phyloP scores from a whole-genome alignment of 2,888 invertebrate genomes.

The Xylota sylvarum region DNA sequence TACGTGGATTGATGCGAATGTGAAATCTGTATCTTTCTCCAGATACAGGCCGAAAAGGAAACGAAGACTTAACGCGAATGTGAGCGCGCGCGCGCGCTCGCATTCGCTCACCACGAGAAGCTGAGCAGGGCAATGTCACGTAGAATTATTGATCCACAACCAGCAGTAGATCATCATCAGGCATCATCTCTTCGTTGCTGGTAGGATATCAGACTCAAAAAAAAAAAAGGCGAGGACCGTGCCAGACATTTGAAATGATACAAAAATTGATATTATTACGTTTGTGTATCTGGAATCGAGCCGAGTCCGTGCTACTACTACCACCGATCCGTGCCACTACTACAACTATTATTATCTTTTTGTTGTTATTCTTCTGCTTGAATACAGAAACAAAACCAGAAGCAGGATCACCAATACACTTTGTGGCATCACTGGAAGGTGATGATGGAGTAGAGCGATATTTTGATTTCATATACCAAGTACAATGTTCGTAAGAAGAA shows the following conservation, averaged over 20 bases:
- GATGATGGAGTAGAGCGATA: conserved; percentile 61
- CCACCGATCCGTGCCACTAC: conserved; percentile 24
- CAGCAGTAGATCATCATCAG: conserved; percentile 70
- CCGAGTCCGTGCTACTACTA: conserved; percentile 49
- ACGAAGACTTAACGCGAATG: conserved; percentile 28
- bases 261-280: conserved; percentile 73
- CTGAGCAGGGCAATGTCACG: conserved; percentile 59
- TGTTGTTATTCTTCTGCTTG: background rate
- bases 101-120: conserved; percentile 1
- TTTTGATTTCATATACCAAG: conserved; percentile 58
- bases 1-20: conserved; percentile 70
- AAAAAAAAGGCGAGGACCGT: background rate
- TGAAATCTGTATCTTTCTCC: conserved; percentile 52
- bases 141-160: conserved; percentile 73
- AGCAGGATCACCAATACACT: conserved; percentile 37
- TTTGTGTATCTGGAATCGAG: conserved; percentile 42
- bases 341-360: conserved; percentile 57
- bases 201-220: conserved; percentile 28
- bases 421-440: conserved; percentile 28
- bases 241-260: conserved; percentile 71
- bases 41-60: conserved; percentile 14
- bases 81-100: conserved; percentile 11
- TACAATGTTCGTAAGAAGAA: conserved; percentile 6
- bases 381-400: conserved; percentile 38
- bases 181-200: conserved; percentile 17